A percentile compares a stretch with the other conserved stretches of the same genome.
phyloP scores from a whole-genome alignment of 2,888 invertebrate species.

The Drosophila pseudotakahashii region DNA sequence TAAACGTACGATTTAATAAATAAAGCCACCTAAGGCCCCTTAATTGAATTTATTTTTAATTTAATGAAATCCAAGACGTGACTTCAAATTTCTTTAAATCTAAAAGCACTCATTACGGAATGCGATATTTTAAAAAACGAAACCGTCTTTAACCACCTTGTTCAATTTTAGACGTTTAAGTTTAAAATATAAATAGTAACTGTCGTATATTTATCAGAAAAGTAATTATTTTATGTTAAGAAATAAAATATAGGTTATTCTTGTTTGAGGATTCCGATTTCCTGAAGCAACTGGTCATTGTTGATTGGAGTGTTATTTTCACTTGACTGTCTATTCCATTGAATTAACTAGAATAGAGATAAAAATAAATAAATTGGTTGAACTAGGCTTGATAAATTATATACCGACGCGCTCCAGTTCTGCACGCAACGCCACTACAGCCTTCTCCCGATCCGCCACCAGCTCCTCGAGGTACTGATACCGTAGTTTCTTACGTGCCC shows the following conservation, averaged over 20 bases:
- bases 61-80: too few species aligned
- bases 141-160: not conserved
- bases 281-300: constrained; percentile 90
- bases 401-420: constrained; percentile 94
- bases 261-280: constrained; percentile 89
- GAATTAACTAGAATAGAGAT: constrained; percentile 88
- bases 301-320: constrained; percentile 92
- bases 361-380: constrained; percentile 23
- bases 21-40: too few species aligned
- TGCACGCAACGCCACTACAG: constrained; percentile 93
- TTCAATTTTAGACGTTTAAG: not conserved
- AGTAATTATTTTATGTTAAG: not conserved
- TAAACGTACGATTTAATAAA: too few species aligned
- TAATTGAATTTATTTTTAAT: too few species aligned
- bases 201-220: constrained; percentile 11
- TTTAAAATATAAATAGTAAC: not conserved
- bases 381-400: constrained; percentile 37
- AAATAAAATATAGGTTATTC: constrained; percentile 83
- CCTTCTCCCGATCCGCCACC: constrained; percentile 96
- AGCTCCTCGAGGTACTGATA: constrained; percentile 98
- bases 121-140: not conserved
- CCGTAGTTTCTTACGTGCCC: constrained; percentile 97
- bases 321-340: constrained; percentile 92
- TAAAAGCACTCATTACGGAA: too few species aligned
- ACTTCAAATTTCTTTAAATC: too few species aligned